Evolutionary conservation across 2,888 invertebrate genomes (phyloP).

Genomic region (Drosophila kokeensis): DNA sequence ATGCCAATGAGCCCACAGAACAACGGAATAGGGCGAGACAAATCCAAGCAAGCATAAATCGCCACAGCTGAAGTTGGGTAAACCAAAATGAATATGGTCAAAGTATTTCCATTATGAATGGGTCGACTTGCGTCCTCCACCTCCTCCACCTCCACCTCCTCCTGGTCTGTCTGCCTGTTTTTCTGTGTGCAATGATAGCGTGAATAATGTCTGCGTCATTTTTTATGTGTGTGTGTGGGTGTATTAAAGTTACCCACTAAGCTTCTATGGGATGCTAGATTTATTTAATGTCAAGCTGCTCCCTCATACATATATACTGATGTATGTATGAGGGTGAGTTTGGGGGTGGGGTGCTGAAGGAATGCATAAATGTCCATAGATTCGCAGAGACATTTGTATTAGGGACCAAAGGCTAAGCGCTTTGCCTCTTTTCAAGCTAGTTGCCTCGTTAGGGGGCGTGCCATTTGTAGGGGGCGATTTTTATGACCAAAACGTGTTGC

Average conservation of each 20-base stretch:
- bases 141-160: not conserved
- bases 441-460: constrained; percentile 71
- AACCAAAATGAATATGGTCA: constrained; percentile 54
- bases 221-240: constrained; percentile 58
- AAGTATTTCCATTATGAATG: constrained; percentile 34
- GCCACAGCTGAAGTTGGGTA: constrained; percentile 38
- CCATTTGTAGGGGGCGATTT: constrained; percentile 61
- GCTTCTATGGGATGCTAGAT: constrained; percentile 70
- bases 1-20: constrained; percentile 35
- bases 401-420: constrained; percentile 64
- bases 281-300: constrained; percentile 76
- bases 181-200: constrained; percentile 73
- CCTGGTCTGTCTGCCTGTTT: constrained; percentile 11
- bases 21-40: constrained; percentile 19
- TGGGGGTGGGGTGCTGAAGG: constrained; percentile 28
- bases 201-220: constrained; percentile 81
- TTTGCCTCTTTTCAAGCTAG: constrained; percentile 50
- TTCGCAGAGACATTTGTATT: constrained; percentile 60
- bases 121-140: not conserved
- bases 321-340: constrained; percentile 27
- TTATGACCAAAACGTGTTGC: constrained; percentile 80
- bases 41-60: constrained; percentile 48
- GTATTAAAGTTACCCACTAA: constrained; percentile 75
- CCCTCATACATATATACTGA: constrained; percentile 16
- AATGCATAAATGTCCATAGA: constrained; percentile 71